A percentile compares a stretch with the other conserved stretches of the same genome.
phyloP scores from a whole-genome alignment of 2,888 invertebrate genomes.

The Habroteleia sp. region DNA sequence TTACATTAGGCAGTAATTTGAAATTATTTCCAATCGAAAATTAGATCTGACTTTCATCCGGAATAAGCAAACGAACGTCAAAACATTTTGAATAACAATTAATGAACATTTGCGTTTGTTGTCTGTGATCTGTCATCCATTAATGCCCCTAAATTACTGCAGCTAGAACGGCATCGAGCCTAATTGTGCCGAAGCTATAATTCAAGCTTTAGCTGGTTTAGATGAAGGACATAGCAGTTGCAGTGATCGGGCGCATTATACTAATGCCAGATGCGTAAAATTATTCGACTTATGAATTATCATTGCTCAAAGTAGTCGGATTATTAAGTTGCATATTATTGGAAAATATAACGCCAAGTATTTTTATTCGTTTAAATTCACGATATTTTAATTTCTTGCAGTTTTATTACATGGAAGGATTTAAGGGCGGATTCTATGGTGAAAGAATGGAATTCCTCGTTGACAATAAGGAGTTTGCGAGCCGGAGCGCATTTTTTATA shows the following conservation, averaged over 20 bases:
- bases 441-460: conserved; percentile 89
- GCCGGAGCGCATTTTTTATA: conserved; percentile 87
- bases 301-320: not conserved
- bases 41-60: no score
- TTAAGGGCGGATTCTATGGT: conserved; percentile 88
- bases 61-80: no score
- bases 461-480: conserved; percentile 86
- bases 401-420: conserved; percentile 95
- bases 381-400: no score
- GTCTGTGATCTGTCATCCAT: conserved; percentile 32
- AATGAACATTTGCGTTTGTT: conserved; percentile 30
- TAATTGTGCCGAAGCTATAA: conserved; percentile 45
- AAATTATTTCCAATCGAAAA: no score
- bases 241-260: conserved; percentile 42
- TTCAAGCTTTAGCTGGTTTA: conserved; percentile 50
- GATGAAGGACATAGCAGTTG: conserved; percentile 53
- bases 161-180: conserved; percentile 22
- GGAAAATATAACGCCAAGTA: conserved; percentile 13
- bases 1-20: no score
- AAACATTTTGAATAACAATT: conserved; percentile 12
- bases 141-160: conserved; percentile 48
- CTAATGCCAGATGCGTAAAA: conserved; percentile 43
- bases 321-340: not conserved
- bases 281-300: conserved; percentile 14
- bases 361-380: no score